phyloP scores from a whole-genome alignment of 2,113 vertebrate species.

The Catharus fuscescens region DNA sequence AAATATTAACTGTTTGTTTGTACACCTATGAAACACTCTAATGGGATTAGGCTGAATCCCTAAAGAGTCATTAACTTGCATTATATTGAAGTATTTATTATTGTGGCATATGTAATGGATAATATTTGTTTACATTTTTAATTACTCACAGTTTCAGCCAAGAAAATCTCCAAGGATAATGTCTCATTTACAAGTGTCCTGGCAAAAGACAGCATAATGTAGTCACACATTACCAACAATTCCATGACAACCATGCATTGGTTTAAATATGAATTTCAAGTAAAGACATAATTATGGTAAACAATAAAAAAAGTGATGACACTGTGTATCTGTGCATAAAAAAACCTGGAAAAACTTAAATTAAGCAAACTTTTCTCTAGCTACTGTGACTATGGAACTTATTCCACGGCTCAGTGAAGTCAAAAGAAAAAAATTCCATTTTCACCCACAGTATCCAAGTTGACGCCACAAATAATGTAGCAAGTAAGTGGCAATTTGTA shows the following conservation, averaged over 20 bases:
- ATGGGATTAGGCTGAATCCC: slow-evolving; percentile 74
- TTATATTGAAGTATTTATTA: slow-evolving; percentile 80
- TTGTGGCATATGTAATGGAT: slow-evolving; percentile 80
- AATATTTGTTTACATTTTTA: slow-evolving; percentile 85
- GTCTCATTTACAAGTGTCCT: slow-evolving; percentile 79
- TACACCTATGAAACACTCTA: slow-evolving; percentile 71
- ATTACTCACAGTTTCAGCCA: slow-evolving; percentile 82
- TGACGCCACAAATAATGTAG: neutral
- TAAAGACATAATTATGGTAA: slow-evolving; percentile 76
- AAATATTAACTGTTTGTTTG: slow-evolving; percentile 74
- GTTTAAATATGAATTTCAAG: slow-evolving; percentile 75
- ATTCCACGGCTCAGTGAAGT: neutral
- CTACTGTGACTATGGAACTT: neutral
- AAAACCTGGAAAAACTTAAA: slow-evolving; percentile 43
- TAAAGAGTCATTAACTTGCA: slow-evolving; percentile 76
- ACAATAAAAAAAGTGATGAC: slow-evolving; percentile 43
- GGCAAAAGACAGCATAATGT: slow-evolving; percentile 78
- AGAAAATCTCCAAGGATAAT: slow-evolving; percentile 82
- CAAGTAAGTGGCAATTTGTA: slow-evolving; percentile 20
- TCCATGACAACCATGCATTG: slow-evolving; percentile 74
- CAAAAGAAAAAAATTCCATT: neutral
- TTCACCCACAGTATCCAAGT: neutral
- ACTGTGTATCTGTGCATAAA: neutral
- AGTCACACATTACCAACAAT: slow-evolving; percentile 79
- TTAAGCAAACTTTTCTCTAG: slow-evolving; percentile 48